phyloP scores from a whole-genome alignment of 1,140 invertebrate genomes.

The Papilio polytes region DNA sequence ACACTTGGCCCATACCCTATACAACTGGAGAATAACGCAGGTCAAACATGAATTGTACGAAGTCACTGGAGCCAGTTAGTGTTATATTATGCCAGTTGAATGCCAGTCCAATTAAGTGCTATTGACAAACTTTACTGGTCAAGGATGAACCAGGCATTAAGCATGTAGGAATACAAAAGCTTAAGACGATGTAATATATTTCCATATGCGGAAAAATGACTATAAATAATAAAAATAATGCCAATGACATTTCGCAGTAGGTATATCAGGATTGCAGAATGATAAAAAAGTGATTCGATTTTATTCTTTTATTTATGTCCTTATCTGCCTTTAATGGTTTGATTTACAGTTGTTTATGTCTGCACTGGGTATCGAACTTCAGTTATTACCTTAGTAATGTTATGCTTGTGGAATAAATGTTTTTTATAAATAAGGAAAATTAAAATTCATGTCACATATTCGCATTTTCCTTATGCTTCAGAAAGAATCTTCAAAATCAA shows the following conservation, averaged over 20 bases:
- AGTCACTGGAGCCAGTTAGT: too few relatives aligned
- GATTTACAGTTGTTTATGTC: not conserved
- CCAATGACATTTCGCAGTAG: not conserved
- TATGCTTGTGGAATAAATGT: not conserved
- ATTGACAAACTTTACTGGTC: too few relatives aligned
- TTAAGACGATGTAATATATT: too few relatives aligned
- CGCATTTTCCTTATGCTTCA: not conserved
- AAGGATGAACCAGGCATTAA: too few relatives aligned
- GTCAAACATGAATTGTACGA: too few relatives aligned
- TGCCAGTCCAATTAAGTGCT: too few relatives aligned
- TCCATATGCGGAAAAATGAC: too few relatives aligned
- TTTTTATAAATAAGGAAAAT: not conserved
- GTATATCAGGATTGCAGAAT: not conserved
- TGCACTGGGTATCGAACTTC: not conserved
- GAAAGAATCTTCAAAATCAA: not conserved
- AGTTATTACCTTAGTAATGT: not conserved
- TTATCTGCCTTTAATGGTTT: not conserved
- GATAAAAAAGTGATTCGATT: conserved; percentile 11
- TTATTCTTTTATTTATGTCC: not conserved
- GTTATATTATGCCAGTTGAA: too few relatives aligned
- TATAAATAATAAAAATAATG: not conserved
- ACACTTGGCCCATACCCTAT: too few relatives aligned
- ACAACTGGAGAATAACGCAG: too few relatives aligned
- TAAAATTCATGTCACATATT: not conserved
- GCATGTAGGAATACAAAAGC: too few relatives aligned